Evolutionary conservation across 2,113 vertebrate species (phyloP).

Genomic region (Megalops atlanticus): DNA sequence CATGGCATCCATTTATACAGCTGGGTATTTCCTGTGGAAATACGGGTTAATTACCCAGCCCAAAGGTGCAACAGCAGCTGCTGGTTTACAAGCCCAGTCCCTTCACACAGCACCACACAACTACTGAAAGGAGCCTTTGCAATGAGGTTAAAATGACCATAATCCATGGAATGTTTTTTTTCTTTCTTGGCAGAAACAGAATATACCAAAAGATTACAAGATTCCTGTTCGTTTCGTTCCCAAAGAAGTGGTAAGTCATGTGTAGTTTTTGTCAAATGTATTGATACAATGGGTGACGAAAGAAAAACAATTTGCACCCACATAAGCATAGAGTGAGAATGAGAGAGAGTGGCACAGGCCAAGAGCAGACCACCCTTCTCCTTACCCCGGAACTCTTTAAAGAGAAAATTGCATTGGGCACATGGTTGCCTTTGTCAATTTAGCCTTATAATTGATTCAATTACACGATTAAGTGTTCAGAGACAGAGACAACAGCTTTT

Average conservation of each 20-base stretch:
- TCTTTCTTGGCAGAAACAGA: constrained; percentile 47
- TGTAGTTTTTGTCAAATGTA: no score
- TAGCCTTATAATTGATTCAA: background rate
- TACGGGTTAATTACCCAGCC: no score
- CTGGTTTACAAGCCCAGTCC: no score
- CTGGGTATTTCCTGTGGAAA: background rate
- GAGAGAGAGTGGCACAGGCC: background rate
- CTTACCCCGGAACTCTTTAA: no score
- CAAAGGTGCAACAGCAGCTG: no score
- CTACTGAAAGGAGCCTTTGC: no score
- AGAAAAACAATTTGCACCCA: no score
- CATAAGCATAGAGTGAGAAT: no score
- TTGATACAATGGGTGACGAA: no score
- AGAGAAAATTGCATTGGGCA: background rate
- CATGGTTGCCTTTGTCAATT: background rate
- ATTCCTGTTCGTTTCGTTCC: constrained; percentile 49
- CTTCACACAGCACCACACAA: no score
- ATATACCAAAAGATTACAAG: constrained; percentile 56
- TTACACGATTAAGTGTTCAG: background rate
- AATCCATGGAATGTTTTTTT: background rate
- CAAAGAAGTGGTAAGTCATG: constrained; percentile 50
- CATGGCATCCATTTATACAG: no score
- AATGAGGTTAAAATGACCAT: background rate
- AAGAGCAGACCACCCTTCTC: no score
- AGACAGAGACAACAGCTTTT: background rate